Percentiles rank a stretch among this genome's conserved stretches.
phyloP scores from a whole-genome alignment of 2,888 invertebrate species.

The Beris chalybata region DNA sequence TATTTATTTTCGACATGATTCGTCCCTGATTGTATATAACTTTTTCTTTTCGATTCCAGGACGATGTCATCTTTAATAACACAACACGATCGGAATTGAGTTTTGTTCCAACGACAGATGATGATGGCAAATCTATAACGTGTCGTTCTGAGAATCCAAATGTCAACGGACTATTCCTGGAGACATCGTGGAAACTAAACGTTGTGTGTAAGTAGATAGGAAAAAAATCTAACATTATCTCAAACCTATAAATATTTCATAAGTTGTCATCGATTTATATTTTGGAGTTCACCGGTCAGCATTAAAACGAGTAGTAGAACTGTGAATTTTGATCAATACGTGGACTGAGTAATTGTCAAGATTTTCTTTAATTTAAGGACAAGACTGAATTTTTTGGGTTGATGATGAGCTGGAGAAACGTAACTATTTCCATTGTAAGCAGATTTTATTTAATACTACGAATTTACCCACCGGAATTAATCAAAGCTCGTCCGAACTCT shows the following conservation, averaged over 20 bases:
- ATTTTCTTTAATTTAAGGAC: no score
- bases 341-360: no score
- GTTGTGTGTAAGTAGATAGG: conserved; percentile 80
- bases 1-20: no score
- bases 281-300: neutral
- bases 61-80: conserved; percentile 74
- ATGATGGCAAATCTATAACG: conserved; percentile 85
- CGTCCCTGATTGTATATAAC: no score
- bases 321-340: no score
- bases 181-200: conserved; percentile 84
- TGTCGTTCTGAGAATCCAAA: conserved; percentile 91
- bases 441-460: no score
- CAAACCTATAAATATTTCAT: neutral
- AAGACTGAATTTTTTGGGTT: no score
- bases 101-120: conserved; percentile 85
- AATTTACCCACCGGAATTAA: no score
- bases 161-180: conserved; percentile 79
- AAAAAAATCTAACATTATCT: neutral
- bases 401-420: no score
- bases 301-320: no score
- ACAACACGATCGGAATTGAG: conserved; percentile 82
- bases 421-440: no score
- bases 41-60: conserved; percentile 58
- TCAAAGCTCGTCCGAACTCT: no score
- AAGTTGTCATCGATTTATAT: neutral